Conservation (phyloP, 2,113 vertebrate species). For the Caretta caretta region DNA sequence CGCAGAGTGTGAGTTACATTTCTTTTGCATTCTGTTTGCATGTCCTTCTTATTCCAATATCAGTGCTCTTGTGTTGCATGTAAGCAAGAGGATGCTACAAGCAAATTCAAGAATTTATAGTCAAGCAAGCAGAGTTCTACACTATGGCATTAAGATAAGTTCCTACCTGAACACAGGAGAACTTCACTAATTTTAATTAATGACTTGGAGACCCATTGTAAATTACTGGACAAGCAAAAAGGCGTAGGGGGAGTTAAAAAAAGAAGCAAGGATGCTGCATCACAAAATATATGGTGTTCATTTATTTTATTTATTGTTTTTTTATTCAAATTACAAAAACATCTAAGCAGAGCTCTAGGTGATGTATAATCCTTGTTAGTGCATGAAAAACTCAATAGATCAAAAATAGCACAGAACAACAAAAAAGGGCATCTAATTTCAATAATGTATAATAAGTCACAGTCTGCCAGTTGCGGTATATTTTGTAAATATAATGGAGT, state of each 20-base stretch:
- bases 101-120: not conserved
- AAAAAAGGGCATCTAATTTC: not conserved
- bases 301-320: not conserved
- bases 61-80: not conserved
- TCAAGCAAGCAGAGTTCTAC: not conserved
- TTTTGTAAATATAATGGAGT: fast-evolving
- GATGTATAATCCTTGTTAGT: not conserved
- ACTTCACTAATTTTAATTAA: conserved; percentile 35
- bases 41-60: not conserved
- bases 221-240: conserved; percentile 6
- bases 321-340: not conserved
- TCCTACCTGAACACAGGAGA: conserved; percentile 30
- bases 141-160: conserved; percentile 31
- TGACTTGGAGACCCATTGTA: conserved; percentile 24
- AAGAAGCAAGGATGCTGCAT: conserved; percentile 8
- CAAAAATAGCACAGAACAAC: not conserved
- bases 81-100: not conserved
- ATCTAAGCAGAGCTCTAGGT: not conserved
- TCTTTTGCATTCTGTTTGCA: not conserved
- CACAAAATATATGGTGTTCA: not conserved
- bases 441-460: not conserved
- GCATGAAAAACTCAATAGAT: not conserved
- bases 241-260: conserved; percentile 41
- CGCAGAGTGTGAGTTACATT: not conserved
- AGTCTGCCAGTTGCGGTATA: not conserved